phyloP scores from a whole-genome alignment of 2,113 vertebrate species.

The Pelodiscus sinensis region DNA sequence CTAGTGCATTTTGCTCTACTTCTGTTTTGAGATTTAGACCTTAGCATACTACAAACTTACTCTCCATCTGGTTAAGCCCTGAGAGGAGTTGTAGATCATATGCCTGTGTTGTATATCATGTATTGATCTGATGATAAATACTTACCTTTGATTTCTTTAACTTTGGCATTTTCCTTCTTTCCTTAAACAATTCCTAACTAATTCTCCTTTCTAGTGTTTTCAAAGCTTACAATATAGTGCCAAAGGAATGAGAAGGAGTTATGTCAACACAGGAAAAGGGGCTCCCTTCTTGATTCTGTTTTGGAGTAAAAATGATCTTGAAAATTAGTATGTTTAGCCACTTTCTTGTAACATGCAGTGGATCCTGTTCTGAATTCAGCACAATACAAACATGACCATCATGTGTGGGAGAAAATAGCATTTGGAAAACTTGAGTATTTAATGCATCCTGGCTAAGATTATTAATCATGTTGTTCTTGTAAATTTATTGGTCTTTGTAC shows the following conservation, averaged over 20 bases:
- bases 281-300: background rate
- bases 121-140: background rate
- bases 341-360: background rate
- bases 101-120: background rate
- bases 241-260: slow-evolving; percentile 6
- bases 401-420: background rate
- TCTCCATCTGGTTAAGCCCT: background rate
- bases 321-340: background rate
- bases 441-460: background rate
- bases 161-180: background rate
- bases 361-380: background rate
- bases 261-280: background rate
- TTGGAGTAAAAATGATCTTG: background rate
- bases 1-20: background rate
- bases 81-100: background rate
- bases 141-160: background rate
- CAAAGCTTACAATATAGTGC: background rate
- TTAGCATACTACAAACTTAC: background rate
- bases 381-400: background rate
- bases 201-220: background rate
- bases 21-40: background rate
- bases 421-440: background rate
- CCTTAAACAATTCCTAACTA: background rate
- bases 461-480: background rate
- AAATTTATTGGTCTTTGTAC: background rate